Base-by-base conservation (phyloP, 1,140 invertebrate genomes). In the Archivesica marissinica region DNA sequence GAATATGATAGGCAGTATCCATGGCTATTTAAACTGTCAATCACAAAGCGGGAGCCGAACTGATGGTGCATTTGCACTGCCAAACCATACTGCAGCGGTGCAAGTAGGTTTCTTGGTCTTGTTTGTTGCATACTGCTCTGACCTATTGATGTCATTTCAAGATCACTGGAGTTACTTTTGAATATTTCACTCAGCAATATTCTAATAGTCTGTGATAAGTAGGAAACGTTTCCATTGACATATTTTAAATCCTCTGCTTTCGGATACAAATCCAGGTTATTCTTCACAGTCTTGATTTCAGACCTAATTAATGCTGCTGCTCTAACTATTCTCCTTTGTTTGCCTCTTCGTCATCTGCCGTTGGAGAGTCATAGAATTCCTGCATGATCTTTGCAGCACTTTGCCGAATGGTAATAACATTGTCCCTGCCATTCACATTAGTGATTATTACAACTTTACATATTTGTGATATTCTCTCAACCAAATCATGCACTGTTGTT, bases 41-140 rank as follows among this genome's bases (percentile, higher is more conserved):
- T 83, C 15, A 87, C 70, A 41, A 88, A 87, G 41, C 56, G 85
- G 7, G 86, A 90, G n/a, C 68, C 86, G 86, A 87, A 90, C 20
- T 82, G 87, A 41, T 88, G 88, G 50, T 91, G 88, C n/a, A 89
- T 25, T 54, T 91, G 88, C 1, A 64, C 61, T 30, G 20, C 61
- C 20, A 64, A 30, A 17, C 61, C 61, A 20, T 30, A 30, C 28
- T 64, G 61, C 35, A 64, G 35, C 28, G 61, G 61, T 20, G 28
- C 20, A 23, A 64, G 28, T 17, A 30, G 17, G 17, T 15, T 30
- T 64, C 61, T 64, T 23, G 61, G 61, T 64, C 20, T 20, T 30
- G 20, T 17, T 30, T 15, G 17, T 30, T 64, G 61, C 28, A 64
- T 30, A 64, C 28, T 64, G 28, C n/a, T n/a, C n/a, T n/a, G n/a